Evolutionary conservation across 2,888 invertebrate genomes (phyloP).

Genomic region (Horisme vitalbata): DNA sequence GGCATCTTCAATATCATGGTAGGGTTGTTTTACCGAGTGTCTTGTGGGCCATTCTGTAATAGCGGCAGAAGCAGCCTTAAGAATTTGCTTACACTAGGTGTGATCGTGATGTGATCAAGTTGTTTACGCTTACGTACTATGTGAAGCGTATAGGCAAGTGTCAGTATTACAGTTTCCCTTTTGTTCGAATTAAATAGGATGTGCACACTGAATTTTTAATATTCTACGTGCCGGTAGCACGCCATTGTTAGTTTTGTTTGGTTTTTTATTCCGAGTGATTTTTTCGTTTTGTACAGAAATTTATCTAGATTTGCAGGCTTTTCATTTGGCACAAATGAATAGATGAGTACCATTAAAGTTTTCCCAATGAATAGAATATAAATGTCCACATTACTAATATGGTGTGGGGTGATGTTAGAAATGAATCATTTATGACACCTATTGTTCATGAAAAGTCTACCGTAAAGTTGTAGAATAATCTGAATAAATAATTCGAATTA

Average conservation of each 20-base stretch:
- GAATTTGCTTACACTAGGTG: not conserved
- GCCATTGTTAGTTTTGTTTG: slow-evolving; percentile 29
- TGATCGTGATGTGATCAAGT: slow-evolving; percentile 31
- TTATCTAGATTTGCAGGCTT: slow-evolving; percentile 10
- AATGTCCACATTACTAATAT: not conserved
- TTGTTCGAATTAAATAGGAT: slow-evolving; percentile 32
- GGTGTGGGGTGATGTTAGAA: not conserved
- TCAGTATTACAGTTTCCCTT: slow-evolving; percentile 31
- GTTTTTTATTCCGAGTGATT: slow-evolving; percentile 12
- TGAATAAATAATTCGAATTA: too few species aligned
- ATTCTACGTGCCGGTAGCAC: slow-evolving; percentile 23
- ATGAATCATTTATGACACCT: not conserved
- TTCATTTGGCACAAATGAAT: slow-evolving; percentile 7
- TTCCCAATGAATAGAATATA: not conserved
- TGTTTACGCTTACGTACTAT: slow-evolving; percentile 22
- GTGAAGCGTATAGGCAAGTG: slow-evolving; percentile 21
- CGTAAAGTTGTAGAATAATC: too few species aligned
- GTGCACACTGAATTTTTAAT: slow-evolving; percentile 32
- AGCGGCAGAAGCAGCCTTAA: too few species aligned
- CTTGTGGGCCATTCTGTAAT: slow-evolving; percentile 64
- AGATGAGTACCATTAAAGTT: not conserved
- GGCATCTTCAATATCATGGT: slow-evolving; percentile 29
- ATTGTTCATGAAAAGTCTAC: too few species aligned
- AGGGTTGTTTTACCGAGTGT: slow-evolving; percentile 66
- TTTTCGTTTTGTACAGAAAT: slow-evolving; percentile 4